phyloP scores from a whole-genome alignment of 2,797 vertebrate species.

The Phalloptychus januarius region DNA sequence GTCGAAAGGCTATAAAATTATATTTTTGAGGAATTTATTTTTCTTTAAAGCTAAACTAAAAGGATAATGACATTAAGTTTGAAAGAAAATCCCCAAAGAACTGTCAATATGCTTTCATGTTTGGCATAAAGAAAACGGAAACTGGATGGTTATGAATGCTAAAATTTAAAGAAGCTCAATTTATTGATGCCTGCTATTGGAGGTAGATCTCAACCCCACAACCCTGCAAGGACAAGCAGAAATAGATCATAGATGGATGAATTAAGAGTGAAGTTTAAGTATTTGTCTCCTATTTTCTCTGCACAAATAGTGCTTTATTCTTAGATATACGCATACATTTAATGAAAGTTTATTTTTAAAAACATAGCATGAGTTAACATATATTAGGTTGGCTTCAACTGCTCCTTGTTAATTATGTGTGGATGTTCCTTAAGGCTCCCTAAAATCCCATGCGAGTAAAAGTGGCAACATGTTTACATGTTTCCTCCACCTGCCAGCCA shows the following conservation, averaged over 20 bases:
- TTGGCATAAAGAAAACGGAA: not conserved
- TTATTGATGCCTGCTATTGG: not conserved
- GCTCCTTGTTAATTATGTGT: not conserved
- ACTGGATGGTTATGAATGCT: not conserved
- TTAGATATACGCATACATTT: not conserved
- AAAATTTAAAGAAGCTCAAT: not conserved
- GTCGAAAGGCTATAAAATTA: not conserved
- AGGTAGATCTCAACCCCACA: not conserved
- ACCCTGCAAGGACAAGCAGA: not conserved
- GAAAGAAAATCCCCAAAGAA: not conserved
- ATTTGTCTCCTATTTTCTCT: not conserved
- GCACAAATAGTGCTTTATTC: not conserved
- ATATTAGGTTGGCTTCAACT: not conserved
- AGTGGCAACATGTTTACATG: slow-evolving; percentile 15
- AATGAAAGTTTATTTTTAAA: not conserved
- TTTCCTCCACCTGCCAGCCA: slow-evolving; percentile 16
- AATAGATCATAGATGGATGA: not conserved
- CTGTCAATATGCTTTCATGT: not conserved
- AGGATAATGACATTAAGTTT: not conserved
- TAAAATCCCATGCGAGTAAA: not conserved
- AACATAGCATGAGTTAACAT: not conserved
- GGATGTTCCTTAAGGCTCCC: not conserved
- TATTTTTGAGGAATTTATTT: not conserved
- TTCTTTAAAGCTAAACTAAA: not conserved
- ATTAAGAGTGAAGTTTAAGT: not conserved